Evolutionary conservation across 2,888 invertebrate genomes (phyloP), one percentile per base, ranked within the genome.

Genomic region (Lycaena phlaeas): DNA sequence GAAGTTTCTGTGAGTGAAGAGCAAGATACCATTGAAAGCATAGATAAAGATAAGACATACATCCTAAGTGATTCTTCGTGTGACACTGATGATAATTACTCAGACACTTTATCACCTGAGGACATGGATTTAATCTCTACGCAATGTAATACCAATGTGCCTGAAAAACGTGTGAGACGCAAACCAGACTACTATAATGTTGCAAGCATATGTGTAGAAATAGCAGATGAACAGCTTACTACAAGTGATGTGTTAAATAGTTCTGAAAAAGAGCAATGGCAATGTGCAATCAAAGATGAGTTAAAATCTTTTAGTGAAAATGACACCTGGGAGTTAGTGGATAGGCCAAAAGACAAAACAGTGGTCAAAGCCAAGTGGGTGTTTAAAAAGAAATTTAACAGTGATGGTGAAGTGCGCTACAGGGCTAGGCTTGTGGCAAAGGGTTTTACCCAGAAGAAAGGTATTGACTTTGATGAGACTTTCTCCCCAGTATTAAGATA

Each of bases 231-330:
- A 37, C 38, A 41, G 2, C 12, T 44, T 10, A 22, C 42, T 11
- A 2, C 34, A 9, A 27, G 28, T n/a, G 52, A 51, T n/a, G 49
- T 42, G 2, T 4, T 49, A 17, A 27, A 17, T 10, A 42, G 54
- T 1, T 38, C 46, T 9, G 45, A 52, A n/a, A 43, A 15, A 14
- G 36, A 27, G n/a, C n/a, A n/a, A n/a, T n/a, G n/a, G n/a, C n/a
- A n/a, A n/a, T n/a, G n/a, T n/a, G n/a, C n/a, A n/a, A n/a, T n/a
- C n/a, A n/a, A n/a, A n/a, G n/a, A n/a, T n/a, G n/a, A n/a, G n/a
- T n/a, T n/a, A n/a, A n/a, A n/a, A n/a, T n/a, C n/a, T n/a, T n/a
- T 18, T 18, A 18, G 18, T 18, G 18, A 5, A 18, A n/a, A n/a
- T n/a, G n/a, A n/a, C n/a, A n/a, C n/a, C n/a, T n/a, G n/a, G n/a